Conservation (phyloP, 2,113 vertebrate species). For the Nycticorax nycticorax region DNA sequence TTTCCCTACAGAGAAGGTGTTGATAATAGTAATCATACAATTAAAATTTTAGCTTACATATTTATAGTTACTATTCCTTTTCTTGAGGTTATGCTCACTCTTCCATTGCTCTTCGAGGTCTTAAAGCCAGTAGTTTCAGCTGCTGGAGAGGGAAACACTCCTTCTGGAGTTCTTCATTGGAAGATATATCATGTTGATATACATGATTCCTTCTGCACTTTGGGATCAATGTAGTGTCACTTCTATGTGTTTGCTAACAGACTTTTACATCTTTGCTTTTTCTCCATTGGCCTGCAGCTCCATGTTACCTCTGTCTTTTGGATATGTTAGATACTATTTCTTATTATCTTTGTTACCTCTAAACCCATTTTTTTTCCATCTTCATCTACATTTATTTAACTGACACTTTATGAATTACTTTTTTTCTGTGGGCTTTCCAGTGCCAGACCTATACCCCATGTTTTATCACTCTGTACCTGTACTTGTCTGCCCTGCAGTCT, state of each 20-base stretch:
- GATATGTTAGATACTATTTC: neutral
- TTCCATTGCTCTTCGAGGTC: neutral
- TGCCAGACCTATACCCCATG: neutral
- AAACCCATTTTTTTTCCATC: neutral
- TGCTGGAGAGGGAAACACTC: neutral
- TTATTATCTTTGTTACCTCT: neutral
- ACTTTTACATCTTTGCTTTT: neutral
- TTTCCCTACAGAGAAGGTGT: neutral
- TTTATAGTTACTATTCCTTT: neutral
- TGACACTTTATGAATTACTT: neutral
- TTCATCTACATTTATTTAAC: neutral
- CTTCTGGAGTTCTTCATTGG: neutral
- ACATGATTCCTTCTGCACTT: neutral
- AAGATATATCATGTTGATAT: neutral
- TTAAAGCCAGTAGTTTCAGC: neutral
- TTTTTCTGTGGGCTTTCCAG: neutral
- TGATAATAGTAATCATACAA: neutral
- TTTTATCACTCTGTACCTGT: neutral
- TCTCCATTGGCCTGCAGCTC: neutral
- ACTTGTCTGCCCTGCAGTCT: neutral
- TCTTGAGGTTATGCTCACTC: neutral
- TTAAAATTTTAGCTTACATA: neutral
- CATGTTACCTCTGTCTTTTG: fast-evolving
- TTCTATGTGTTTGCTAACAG: neutral
- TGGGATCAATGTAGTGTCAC: neutral